Base-by-base conservation (phyloP, 2,888 invertebrate species). In the Neelides folsomi region DNA sequence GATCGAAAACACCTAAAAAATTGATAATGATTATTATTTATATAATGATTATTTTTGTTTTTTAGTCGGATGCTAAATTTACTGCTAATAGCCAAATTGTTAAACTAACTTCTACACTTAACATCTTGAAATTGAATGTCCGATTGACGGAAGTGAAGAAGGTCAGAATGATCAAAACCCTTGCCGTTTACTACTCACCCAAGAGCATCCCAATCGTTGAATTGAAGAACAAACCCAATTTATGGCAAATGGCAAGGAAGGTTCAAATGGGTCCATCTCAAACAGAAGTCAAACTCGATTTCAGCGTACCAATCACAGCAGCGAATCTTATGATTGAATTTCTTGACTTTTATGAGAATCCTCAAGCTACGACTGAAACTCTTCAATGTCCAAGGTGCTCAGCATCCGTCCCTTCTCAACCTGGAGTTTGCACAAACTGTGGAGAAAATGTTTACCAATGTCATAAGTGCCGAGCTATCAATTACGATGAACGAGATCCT, bases 391-490 rank as follows among this genome's bases (percentile, higher is more conserved):
- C 94, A 0, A 78, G 95, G 19, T 98, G 97, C 70, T 92, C 92
- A 53, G 92, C 94, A 19, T 87, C 90, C 0, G 97, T 98, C 1
- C 92, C 94, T 0, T 89, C 97, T 0, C 93, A 93, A 70, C 95
- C 97, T 0, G 97, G 97, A 0, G 93, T 97, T 0, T 97, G 97
- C 69, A 86, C 84, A 0, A 93, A 92, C 71, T 93, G 93, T 68
- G 95, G 97, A 0, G 97, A 98, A 71, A 97, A 97, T 70, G 97
- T 97, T 0, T 97, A 90, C 75, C 98, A 98, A 68, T 98, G 97
- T 67, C 94, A 95, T 74, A 97, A 97, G 73, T 98, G 97, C 73
- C 84, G 93, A 19, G 92, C 95, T 0, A 98, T 98, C 65, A 97
- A 98, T 73, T 97, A 97, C 71, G 95, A 95, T 70, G 95, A 97